Percentiles rank a stretch among this genome's conserved stretches.
Evolutionary conservation across 2,888 invertebrate genomes (phyloP).

Genomic region (Choreutis nemorana): DNA sequence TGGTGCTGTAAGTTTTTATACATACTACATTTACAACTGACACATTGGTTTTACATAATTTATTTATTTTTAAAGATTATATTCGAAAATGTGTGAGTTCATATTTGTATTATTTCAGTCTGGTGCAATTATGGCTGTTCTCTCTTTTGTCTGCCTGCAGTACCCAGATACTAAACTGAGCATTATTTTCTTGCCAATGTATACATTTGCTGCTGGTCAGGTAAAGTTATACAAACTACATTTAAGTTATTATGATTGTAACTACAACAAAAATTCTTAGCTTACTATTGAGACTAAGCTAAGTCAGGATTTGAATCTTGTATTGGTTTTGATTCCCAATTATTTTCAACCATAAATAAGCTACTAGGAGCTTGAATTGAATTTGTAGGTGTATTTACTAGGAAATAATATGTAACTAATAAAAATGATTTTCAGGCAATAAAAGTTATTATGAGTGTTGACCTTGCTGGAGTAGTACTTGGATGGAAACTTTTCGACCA

Average conservation of each 20-base stretch:
- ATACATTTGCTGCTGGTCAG: slow-evolving; percentile 86
- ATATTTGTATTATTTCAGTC: slow-evolving; percentile 83
- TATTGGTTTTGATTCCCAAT: too few species aligned
- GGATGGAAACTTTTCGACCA: slow-evolving; percentile 96
- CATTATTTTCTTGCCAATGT: slow-evolving; percentile 89
- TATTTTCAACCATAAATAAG: too few species aligned
- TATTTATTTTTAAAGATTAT: too few species aligned
- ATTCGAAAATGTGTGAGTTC: too few species aligned
- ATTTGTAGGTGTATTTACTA: too few species aligned
- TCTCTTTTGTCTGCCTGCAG: slow-evolving; percentile 86
- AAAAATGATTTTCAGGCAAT: slow-evolving; percentile 76
- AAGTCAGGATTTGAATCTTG: too few species aligned
- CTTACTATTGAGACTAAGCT: too few species aligned
- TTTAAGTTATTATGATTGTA: not conserved
- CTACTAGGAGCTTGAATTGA: too few species aligned
- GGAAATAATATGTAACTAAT: too few species aligned
- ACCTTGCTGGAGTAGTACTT: slow-evolving; percentile 81
- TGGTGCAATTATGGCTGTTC: slow-evolving; percentile 92
- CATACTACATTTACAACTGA: too few species aligned
- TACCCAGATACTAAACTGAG: slow-evolving; percentile 89
- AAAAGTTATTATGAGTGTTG: slow-evolving; percentile 85
- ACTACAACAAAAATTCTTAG: not conserved
- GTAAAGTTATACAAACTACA: slow-evolving; percentile 61
- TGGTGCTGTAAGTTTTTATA: slow-evolving; percentile 82
- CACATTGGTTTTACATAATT: too few species aligned